These are phyloP conservation scores for Tursiops truncatus DNA, from an alignment of 2,113 vertebrate species.

Conservation along the genomic window DNA sequence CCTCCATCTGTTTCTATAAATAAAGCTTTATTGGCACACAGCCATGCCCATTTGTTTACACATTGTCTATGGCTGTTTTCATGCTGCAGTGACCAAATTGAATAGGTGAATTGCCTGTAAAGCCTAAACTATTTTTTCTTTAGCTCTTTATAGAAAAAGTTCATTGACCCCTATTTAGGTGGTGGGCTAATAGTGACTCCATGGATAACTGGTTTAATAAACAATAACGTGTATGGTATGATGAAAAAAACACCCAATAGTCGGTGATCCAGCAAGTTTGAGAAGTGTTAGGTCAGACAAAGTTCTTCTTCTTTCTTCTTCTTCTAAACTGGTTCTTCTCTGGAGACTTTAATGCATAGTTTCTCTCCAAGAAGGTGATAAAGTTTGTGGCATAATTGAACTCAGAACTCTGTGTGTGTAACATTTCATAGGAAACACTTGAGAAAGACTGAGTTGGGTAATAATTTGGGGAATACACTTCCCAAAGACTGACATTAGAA, in stretches of 20 bases:
- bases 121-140: neutral
- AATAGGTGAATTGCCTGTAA: neutral
- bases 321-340: neutral
- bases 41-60: neutral
- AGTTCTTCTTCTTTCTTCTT: neutral
- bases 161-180: neutral
- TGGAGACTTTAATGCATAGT: neutral
- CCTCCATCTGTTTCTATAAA: neutral
- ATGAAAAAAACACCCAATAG: neutral
- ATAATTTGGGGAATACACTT: neutral
- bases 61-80: neutral
- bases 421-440: neutral
- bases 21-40: slow-evolving; percentile 38
- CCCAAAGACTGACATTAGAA: neutral
- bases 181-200: neutral
- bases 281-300: neutral
- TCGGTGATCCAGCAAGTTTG: neutral
- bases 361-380: neutral
- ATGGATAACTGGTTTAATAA: neutral
- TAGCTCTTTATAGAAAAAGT: neutral
- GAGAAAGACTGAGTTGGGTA: neutral
- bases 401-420: neutral
- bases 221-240: neutral
- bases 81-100: accelerated
- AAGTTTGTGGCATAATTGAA: neutral